phyloP scores from a whole-genome alignment of 1,140 invertebrate species.

The Planococcus citri region DNA sequence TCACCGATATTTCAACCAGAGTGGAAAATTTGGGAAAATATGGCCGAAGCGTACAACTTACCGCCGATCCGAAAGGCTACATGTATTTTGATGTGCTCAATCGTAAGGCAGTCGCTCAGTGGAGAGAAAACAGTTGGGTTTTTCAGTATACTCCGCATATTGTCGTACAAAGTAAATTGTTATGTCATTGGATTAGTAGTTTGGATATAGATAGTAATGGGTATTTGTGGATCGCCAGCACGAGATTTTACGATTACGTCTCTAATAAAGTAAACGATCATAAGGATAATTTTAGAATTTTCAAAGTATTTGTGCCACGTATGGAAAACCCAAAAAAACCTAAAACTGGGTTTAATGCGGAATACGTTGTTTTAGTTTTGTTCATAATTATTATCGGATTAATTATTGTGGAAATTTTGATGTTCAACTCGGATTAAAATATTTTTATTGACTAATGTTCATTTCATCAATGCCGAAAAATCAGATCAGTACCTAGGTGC shows the following conservation, averaged over 20 bases:
- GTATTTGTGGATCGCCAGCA: neutral
- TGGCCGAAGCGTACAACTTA: neutral
- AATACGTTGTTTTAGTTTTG: slow-evolving; percentile 6
- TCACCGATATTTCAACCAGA: neutral
- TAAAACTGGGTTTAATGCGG: neutral
- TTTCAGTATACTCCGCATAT: neutral
- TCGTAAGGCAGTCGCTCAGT: neutral
- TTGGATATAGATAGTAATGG: neutral
- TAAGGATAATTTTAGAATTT: slow-evolving; percentile 3
- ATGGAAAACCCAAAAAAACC: neutral
- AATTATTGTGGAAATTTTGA: slow-evolving; percentile 9
- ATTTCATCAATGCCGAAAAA: no score
- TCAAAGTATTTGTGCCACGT: neutral
- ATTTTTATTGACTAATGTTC: no score
- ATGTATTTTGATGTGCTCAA: neutral
- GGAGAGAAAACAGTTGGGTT: slow-evolving; percentile 4
- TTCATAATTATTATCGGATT: slow-evolving; percentile 12
- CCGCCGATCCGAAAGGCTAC: neutral
- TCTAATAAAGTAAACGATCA: neutral
- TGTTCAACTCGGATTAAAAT: slow-evolving; percentile 3
- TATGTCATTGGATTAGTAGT: slow-evolving; percentile 3
- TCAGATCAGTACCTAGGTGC: no score
- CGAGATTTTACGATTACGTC: slow-evolving; percentile 1
- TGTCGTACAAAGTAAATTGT: neutral
- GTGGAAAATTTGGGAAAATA: neutral